phyloP scores from a whole-genome alignment of 2,888 invertebrate genomes.

The Apamea crenata region DNA sequence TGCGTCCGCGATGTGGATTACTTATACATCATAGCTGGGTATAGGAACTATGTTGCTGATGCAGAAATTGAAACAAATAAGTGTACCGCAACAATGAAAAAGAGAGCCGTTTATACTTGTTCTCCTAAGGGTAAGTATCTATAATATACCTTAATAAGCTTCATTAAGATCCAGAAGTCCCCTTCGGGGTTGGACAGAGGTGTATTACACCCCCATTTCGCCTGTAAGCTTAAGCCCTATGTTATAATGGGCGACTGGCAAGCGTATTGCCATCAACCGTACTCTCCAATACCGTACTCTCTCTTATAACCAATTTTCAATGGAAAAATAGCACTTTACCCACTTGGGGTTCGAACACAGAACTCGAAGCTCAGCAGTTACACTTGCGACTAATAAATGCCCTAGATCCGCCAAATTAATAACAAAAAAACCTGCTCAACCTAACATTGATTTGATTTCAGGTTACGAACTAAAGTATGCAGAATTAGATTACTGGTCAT shows the following conservation, averaged over 20 bases:
- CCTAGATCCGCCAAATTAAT: not conserved
- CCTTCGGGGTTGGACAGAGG: not conserved
- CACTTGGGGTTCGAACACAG: not conserved
- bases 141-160: not conserved
- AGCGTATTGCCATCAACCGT: not conserved
- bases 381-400: not conserved
- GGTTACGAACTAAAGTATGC: slow-evolving; percentile 72
- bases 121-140: slow-evolving; percentile 31
- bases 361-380: not conserved
- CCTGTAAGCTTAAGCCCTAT: not conserved
- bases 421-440: not conserved
- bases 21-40: slow-evolving; percentile 73
- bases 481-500: slow-evolving; percentile 74
- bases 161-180: too few species aligned
- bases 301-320: not conserved
- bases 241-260: not conserved
- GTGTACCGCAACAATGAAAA: slow-evolving; percentile 72
- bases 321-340: not conserved
- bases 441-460: slow-evolving; percentile 53
- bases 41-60: slow-evolving; percentile 69
- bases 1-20: slow-evolving; percentile 71
- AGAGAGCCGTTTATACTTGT: slow-evolving; percentile 65
- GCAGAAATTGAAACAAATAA: slow-evolving; percentile 60
- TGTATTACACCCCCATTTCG: not conserved
- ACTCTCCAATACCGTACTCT: too few species aligned